Evolutionary conservation across 1,140 invertebrate genomes (phyloP).

Genomic region (Heliconius nattereri): DNA sequence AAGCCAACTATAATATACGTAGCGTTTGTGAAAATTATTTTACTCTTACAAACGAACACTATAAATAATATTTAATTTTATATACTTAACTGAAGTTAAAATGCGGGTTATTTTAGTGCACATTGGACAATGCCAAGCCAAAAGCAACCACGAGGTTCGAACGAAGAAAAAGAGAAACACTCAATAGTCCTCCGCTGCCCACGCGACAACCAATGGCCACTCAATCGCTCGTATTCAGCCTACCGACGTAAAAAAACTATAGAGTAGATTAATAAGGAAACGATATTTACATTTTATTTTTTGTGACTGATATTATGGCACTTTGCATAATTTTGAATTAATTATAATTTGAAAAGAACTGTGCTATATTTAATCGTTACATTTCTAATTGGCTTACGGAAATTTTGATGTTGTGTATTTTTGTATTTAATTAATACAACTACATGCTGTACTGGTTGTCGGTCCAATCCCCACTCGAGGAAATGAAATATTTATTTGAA

Average conservation of each 20-base stretch:
- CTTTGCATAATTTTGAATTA: constrained; percentile 7
- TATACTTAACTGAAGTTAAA: constrained; percentile 57
- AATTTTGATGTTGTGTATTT: background rate
- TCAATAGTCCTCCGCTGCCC: constrained; percentile 77
- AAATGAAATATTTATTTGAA: too few relatives aligned
- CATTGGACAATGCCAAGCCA: constrained; percentile 50
- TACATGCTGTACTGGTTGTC: too few relatives aligned
- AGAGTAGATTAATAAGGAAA: constrained; percentile 44
- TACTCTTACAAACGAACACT: constrained; percentile 29
- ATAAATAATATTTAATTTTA: constrained; percentile 1
- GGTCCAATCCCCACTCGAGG: too few relatives aligned
- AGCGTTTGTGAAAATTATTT: constrained; percentile 56
- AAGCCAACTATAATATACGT: constrained; percentile 35
- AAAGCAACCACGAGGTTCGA: constrained; percentile 44
- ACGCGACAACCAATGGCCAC: constrained; percentile 78
- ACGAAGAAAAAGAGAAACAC: constrained; percentile 66
- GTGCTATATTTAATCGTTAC: background rate
- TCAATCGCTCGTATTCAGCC: constrained; percentile 71
- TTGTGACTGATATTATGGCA: background rate
- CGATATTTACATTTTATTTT: background rate
- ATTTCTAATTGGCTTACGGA: background rate
- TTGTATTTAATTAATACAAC: background rate
- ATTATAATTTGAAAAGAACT: background rate
- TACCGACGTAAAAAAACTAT: constrained; percentile 51
- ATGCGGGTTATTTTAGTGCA: constrained; percentile 68